phyloP scores from a whole-genome alignment of 2,797 vertebrate species.

The Mareca penelope region DNA sequence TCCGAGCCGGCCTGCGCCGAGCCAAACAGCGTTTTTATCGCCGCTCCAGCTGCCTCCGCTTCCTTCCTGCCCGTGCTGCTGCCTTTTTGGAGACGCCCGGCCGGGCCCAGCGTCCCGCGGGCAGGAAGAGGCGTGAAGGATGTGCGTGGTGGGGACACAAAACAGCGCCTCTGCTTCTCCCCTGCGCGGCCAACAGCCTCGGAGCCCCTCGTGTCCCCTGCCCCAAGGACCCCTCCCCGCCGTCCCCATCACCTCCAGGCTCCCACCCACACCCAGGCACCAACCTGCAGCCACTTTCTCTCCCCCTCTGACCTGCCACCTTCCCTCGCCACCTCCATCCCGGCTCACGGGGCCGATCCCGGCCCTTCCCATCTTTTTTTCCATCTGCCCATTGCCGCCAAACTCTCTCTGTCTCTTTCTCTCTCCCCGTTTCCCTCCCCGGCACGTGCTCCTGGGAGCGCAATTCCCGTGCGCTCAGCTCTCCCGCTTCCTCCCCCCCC shows the following conservation, averaged over 20 bases:
- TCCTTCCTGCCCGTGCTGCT: constrained; percentile 42
- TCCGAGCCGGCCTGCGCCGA: neutral
- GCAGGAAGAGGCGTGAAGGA: constrained; percentile 54
- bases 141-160: neutral
- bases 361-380: neutral
- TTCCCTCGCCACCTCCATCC: neutral
- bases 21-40: constrained; percentile 52
- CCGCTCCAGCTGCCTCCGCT: constrained; percentile 32
- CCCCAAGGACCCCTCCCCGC: neutral
- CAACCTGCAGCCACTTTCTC: neutral
- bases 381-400: neutral
- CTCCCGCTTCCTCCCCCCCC: neutral
- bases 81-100: neutral
- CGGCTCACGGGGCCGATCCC: neutral
- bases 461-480: neutral
- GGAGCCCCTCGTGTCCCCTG: accelerated
- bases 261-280: neutral
- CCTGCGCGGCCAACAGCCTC: neutral
- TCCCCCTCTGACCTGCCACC: neutral
- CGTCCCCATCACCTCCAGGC: neutral
- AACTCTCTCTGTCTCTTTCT: neutral
- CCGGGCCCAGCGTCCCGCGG: neutral
- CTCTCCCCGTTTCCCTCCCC: neutral
- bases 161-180: neutral
- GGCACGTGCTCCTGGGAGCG: neutral